A percentile compares a stretch with the other conserved stretches of the same genome.
These are phyloP conservation scores for Chlorodrepanis virens DNA, from an alignment of 2,113 vertebrate genomes.

Conservation along the genomic window DNA sequence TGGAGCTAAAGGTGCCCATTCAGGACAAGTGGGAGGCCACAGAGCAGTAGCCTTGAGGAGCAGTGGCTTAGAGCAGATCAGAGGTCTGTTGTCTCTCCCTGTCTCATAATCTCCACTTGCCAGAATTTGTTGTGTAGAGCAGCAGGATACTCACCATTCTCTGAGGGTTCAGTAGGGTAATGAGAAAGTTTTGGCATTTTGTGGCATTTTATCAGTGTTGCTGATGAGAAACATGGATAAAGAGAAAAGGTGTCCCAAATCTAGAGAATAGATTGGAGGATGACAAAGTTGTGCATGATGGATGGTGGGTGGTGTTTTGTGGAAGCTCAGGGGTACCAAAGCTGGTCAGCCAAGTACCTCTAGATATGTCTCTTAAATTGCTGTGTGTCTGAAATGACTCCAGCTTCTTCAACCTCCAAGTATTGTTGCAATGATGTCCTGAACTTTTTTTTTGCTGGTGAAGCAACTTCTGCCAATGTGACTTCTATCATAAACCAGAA, in stretches of 20 bases:
- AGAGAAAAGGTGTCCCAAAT: not conserved
- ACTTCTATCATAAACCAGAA: not conserved
- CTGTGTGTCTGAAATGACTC: not conserved
- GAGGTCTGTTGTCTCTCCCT: not conserved
- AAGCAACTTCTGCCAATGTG: not conserved
- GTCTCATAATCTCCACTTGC: not conserved
- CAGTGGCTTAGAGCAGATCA: not conserved
- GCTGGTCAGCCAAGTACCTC: not conserved
- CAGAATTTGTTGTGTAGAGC: not conserved
- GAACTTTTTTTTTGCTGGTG: not conserved
- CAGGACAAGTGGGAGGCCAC: not conserved
- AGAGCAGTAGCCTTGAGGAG: not conserved
- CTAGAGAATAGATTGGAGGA: not conserved
- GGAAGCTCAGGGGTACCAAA: not conserved
- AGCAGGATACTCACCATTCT: not conserved
- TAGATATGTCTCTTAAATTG: not conserved
- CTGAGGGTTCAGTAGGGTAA: not conserved
- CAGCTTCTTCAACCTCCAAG: not conserved
- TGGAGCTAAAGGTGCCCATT: not conserved
- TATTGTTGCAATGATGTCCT: not conserved
- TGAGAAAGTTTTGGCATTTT: not conserved
- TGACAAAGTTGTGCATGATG: not conserved
- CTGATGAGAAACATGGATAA: not conserved
- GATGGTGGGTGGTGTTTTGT: not conserved
- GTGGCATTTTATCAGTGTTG: not conserved